Base-by-base conservation (phyloP, 2,797 vertebrate species). In the Huso huso region DNA sequence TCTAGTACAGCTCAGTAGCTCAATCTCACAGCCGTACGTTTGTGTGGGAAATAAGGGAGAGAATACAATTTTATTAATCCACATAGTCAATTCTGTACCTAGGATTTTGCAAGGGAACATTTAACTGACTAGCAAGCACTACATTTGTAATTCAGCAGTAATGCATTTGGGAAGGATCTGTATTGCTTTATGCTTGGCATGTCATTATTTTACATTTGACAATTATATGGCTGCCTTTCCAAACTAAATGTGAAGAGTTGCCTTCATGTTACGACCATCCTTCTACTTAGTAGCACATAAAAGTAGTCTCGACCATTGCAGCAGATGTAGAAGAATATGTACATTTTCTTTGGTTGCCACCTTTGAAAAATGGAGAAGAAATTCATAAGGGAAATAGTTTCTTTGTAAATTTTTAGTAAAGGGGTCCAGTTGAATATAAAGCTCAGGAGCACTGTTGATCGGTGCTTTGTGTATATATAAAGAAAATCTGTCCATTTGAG, bases 171-270 rank as follows among this genome's bases (percentile, higher is more conserved):
- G 87, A 89, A 84, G 90, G 88, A 89, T 84, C 80, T 84, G 82
- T 90, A 85, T 89, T 87, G 92, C 93, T 94, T 95, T 88, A 84
- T 93, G 91, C 95, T 96, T 91, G 94, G 92, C 93, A 91, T 93
- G 94, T 93, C 94, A 88, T 95, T 91, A 88, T 90, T 94, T 92
- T 87, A 93, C 90, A 89, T 92, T 37, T 89, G 88, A 92, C 91
- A 87, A 84, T 88, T 92, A 85, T 92, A 93, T 93, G 91, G 94
- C 88, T 89, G 88, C 95, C 95, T 95, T 95, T 95, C 86, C 90
- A 89, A 85, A 92, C 89, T 95, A 95, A 97, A 94, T 97, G 94
- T 95, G 92, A 95, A 87, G 92, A 95, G 92, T 96, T 94, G 94
- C 95, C 95, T 96, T 97, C 93, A 94, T 91, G 86, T 87, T 89